phyloP scores from a whole-genome alignment of 2,797 vertebrate genomes.

The Ctenosaura bakeri region DNA sequence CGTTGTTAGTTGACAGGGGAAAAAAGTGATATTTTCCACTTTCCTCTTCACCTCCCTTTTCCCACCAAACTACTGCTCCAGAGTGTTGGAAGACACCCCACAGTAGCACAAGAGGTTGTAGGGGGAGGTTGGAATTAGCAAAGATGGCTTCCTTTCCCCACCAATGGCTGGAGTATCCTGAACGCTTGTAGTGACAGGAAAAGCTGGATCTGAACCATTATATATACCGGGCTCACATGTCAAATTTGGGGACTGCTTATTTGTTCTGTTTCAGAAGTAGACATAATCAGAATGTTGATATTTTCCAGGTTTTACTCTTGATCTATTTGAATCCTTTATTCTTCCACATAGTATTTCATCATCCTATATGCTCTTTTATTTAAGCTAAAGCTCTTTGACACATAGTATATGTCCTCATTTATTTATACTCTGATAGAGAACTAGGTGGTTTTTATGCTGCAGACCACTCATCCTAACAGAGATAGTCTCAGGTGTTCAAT shows the following conservation, averaged over 20 bases:
- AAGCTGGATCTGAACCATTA: neutral
- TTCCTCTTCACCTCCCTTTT: neutral
- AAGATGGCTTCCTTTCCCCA: neutral
- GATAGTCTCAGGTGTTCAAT: conserved; percentile 47
- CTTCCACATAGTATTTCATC: conserved; percentile 1
- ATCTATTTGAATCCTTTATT: conserved; percentile 17
- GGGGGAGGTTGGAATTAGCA: no score
- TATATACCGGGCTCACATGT: neutral
- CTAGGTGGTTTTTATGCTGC: conserved; percentile 45
- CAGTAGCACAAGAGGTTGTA: neutral
- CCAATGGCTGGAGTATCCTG: neutral
- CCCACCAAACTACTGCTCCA: neutral
- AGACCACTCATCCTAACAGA: neutral
- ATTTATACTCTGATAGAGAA: conserved; percentile 40
- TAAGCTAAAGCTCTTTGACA: neutral
- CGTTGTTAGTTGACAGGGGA: neutral
- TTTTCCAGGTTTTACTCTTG: neutral
- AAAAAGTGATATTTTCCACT: neutral
- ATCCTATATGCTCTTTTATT: conserved; percentile 9
- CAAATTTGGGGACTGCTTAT: no score
- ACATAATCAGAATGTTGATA: no score
- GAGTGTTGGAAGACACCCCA: neutral
- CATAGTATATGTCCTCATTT: conserved; percentile 35
- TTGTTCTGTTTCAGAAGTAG: neutral
- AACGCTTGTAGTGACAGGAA: neutral